These are phyloP conservation scores for Phoenicopterus ruber DNA, from an alignment of 2,113 vertebrate species.

Conservation along the genomic window DNA sequence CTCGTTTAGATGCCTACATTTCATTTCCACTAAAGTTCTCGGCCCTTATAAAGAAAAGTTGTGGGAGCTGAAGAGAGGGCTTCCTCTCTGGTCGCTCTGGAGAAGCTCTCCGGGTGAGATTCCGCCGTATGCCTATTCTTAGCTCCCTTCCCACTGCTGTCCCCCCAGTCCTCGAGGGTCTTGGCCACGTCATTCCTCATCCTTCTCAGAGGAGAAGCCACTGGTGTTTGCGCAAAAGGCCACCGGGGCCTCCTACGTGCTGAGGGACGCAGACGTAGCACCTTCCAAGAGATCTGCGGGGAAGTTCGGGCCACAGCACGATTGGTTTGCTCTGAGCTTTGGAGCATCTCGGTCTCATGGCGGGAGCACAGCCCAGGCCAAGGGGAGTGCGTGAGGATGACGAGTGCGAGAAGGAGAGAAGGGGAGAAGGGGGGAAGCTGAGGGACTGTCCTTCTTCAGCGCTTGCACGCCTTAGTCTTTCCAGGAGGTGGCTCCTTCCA, in stretches of 20 bases:
- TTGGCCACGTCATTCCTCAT: neutral
- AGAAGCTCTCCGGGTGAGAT: neutral
- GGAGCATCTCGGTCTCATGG: accelerated
- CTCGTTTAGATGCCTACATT: no score
- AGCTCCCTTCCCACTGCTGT: neutral
- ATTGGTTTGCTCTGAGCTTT: neutral
- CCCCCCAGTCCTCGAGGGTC: accelerated
- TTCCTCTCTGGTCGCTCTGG: neutral
- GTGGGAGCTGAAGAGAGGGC: neutral
- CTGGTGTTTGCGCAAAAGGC: neutral
- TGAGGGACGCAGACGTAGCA: neutral
- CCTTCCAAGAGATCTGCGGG: accelerated
- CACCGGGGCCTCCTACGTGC: accelerated
- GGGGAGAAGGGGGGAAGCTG: accelerated
- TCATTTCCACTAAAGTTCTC: neutral
- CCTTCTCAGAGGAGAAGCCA: neutral
- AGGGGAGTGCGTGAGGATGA: accelerated
- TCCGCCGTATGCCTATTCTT: neutral
- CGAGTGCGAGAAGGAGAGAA: neutral
- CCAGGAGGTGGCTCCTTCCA: neutral
- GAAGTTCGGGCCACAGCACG: neutral
- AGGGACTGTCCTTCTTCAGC: neutral
- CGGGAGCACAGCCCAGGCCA: neutral
- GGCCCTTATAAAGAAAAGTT: neutral
- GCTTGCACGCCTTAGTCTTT: neutral